Percentiles rank a stretch among this genome's conserved stretches.
Evolutionary conservation across 2,888 invertebrate genomes (phyloP).

Genomic region (Onthophagus sagittarius): DNA sequence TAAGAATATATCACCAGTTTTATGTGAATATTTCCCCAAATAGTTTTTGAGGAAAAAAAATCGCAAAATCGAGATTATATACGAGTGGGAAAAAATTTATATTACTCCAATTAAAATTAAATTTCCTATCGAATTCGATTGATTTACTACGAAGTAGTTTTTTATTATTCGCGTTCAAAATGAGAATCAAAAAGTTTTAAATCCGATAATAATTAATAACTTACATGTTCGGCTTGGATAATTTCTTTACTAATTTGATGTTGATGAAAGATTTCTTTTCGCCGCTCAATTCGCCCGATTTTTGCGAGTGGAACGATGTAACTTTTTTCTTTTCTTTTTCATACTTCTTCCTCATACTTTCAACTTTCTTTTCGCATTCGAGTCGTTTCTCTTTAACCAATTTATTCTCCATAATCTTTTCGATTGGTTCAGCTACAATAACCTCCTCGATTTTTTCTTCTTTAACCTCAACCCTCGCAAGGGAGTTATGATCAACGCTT

Average conservation of each 20-base stretch:
- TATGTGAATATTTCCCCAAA: too few species aligned
- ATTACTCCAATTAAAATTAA: too few species aligned
- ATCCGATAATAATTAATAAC: conserved; percentile 6
- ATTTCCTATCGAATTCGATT: too few species aligned
- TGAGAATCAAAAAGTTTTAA: too few species aligned
- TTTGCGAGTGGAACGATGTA: conserved; percentile 48
- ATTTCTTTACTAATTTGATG: conserved; percentile 66
- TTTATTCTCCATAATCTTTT: conserved; percentile 77
- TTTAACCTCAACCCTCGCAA: conserved; percentile 39
- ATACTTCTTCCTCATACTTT: conserved; percentile 74
- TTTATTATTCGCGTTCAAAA: too few species aligned
- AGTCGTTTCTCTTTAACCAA: conserved; percentile 74
- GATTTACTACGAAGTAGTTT: too few species aligned
- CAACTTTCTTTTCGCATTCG: conserved; percentile 86
- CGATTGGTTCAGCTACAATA: conserved; percentile 73
- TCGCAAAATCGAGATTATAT: too few species aligned
- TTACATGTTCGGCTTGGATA: conserved; percentile 52
- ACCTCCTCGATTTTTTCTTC: conserved; percentile 53
- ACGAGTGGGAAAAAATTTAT: too few species aligned
- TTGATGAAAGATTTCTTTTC: conserved; percentile 67
- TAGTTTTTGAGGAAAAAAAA: too few species aligned
- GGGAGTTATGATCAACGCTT: conserved; percentile 38
- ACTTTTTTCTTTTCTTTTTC: conserved; percentile 63
- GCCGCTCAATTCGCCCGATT: conserved; percentile 52
- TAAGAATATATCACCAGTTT: too few species aligned